phyloP scores from a whole-genome alignment of 2,113 vertebrate species.

The zebrafish (Danio rerio) region GRCz12tu NC_133182.1:64155001-64155500 shows the following conservation, averaged over 20 bases:
- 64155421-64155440: too few species aligned
- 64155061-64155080: constrained; percentile 45
- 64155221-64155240: background rate
- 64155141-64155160: constrained; percentile 35
- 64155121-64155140: constrained; percentile 25
- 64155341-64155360: background rate
- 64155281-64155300: background rate
- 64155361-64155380: background rate
- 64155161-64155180: constrained; percentile 29
- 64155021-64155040: constrained; percentile 26
- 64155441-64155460: too few species aligned
- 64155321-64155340: constrained; percentile 8
- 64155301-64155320: constrained; percentile 3
- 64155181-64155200: constrained; percentile 37
- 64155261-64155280: background rate
- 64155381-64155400: background rate
- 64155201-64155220: constrained; percentile 12
- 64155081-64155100: constrained; percentile 24
- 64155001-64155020: background rate
- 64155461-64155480: too few species aligned
- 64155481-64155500: too few species aligned
- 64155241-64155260: background rate
- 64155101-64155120: constrained; percentile 12
- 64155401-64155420: too few species aligned
- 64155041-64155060: constrained; percentile 53